Conservation (phyloP, 2,113 vertebrate species). For the Crocuta crocuta region DNA sequence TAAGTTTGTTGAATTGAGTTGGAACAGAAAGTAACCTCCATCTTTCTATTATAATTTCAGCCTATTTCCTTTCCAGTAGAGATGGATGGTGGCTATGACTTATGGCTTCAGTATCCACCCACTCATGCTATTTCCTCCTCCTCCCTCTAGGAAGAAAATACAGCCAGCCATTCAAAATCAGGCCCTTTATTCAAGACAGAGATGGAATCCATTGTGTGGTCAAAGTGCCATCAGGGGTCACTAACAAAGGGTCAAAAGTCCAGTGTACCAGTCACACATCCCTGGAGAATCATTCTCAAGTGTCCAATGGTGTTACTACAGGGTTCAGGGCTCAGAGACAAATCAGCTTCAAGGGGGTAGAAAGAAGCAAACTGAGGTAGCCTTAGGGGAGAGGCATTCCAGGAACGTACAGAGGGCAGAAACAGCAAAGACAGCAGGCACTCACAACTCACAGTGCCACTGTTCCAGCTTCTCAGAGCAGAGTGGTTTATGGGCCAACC, state of each 20-base stretch:
- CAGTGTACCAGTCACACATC: background rate
- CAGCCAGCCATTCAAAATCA: conserved; percentile 6
- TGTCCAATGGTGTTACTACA: background rate
- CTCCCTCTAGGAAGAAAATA: conserved; percentile 9
- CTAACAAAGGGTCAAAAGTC: background rate
- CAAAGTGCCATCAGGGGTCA: background rate
- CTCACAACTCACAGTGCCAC: conserved; percentile 70
- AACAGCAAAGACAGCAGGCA: background rate
- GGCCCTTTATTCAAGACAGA: conserved; percentile 74
- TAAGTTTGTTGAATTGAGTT: background rate
- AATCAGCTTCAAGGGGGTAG: background rate
- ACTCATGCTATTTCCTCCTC: background rate
- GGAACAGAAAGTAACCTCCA: background rate
- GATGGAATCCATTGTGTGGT: background rate
- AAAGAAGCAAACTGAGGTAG: conserved; percentile 39
- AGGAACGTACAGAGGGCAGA: background rate
- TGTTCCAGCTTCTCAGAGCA: conserved; percentile 78
- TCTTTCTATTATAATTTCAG: background rate
- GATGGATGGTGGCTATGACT: background rate
- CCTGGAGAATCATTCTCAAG: background rate
- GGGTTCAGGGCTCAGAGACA: conserved; percentile 9
- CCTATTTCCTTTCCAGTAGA: background rate
- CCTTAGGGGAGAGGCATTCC: background rate
- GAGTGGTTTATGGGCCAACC: conserved; percentile 74
- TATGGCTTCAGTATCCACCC: background rate